Evolutionary conservation across 2,888 invertebrate genomes (phyloP).

Genomic region (Acanthacorydalis orientalis): DNA sequence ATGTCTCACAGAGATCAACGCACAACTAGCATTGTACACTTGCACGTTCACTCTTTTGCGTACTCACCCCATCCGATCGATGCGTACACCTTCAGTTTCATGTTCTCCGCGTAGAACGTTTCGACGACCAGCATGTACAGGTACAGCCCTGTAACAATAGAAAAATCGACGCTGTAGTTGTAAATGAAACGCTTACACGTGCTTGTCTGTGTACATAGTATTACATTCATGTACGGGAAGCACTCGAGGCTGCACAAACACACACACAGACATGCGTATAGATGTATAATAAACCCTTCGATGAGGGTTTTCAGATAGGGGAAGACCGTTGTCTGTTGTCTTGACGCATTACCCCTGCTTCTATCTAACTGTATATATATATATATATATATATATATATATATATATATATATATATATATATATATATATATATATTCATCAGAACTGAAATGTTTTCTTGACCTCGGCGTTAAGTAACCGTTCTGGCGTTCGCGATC

Average conservation of each 20-base stretch:
- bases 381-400: no score
- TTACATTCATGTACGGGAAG: no score
- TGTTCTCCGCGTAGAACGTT: slow-evolving; percentile 73
- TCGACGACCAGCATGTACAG: slow-evolving; percentile 76
- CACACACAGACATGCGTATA: background rate
- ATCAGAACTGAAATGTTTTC: no score
- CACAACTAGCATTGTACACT: no score
- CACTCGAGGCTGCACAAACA: background rate
- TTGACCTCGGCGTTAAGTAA: no score
- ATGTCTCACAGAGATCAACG: no score
- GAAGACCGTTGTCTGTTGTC: background rate
- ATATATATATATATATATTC: no score
- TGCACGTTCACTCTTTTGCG: background rate
- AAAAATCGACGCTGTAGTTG: background rate
- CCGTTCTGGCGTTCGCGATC: no score
- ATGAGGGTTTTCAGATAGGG: background rate
- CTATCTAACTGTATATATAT: no score
- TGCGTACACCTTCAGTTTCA: slow-evolving; percentile 63
- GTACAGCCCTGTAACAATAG: slow-evolving; percentile 49
- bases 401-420: no score
- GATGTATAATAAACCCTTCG: background rate
- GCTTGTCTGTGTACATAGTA: no score
- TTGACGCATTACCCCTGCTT: background rate
- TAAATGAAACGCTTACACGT: no score
- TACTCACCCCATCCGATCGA: slow-evolving; percentile 79